Evolutionary conservation across 2,888 invertebrate species (phyloP), one percentile per base, ranked within the genome.

Genomic region (Thymelicus acteon): DNA sequence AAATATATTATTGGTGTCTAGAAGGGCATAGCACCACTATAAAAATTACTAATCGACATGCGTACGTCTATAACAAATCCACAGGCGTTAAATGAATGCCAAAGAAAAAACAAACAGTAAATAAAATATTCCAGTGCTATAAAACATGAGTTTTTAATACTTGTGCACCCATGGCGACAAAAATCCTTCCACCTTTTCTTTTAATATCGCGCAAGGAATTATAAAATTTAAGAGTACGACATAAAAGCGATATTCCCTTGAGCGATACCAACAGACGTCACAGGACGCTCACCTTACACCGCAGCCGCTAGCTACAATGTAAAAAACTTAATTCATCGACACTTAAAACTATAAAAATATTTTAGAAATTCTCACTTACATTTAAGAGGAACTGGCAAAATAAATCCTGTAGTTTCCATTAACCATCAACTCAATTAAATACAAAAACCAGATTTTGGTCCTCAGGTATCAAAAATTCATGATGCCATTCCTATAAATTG

Each of bases 341-440:
- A 91, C 93, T 93, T 93, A 93, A 80, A 84, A 83, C 92, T 93
- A 89, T 85, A 91, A 92, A 93, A 92, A 92, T 92, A 91, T 91
- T 90, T 87, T 89, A 92, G 91, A 92, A 92, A 93, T 91, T 93
- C 92, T 92, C 91, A 92, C 93, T 93, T 93, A 93, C 87, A 90
- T 87, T 89, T 90, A 92, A 90, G 90, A 93, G 93, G 93, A 93
- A 93, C 93, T 93, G 93, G 93, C 92, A 91, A 93, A 92, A 93
- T 86, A 92, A 93, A 93, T 92, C 90, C 90, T 91, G 91, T 90
- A 90, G 89, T 83, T 79, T 80, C 83, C 86, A 82, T 77, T 75
- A 72, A 73, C 79, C 81, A 79, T 81, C 78, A 83, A 85, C 79
- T 78, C 83, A 84, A 76, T 73, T 67, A 71, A 82, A 83, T 84